phyloP scores from a whole-genome alignment of 2,113 vertebrate genomes.

The Odontophorus gujanensis region DNA sequence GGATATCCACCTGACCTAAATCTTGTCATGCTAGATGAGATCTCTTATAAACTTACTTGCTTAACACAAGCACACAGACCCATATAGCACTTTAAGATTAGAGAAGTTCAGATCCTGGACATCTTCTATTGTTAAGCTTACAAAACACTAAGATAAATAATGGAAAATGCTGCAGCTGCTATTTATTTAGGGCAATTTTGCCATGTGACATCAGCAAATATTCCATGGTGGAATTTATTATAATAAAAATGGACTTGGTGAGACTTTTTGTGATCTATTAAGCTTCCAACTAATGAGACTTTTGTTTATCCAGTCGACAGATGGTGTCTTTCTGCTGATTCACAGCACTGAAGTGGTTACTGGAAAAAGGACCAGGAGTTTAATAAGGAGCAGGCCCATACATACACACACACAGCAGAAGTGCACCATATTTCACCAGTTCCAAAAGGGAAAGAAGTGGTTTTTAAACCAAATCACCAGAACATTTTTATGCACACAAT shows the following conservation, averaged over 20 bases:
- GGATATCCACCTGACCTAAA: not conserved
- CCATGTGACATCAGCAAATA: constrained; percentile 64
- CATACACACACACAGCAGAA: not conserved
- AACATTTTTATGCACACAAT: not conserved
- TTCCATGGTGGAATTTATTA: constrained; percentile 60
- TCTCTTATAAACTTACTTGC: not conserved
- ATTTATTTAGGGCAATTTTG: constrained; percentile 51
- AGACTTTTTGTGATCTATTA: constrained; percentile 69
- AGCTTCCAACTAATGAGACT: constrained; percentile 61
- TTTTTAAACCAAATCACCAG: constrained; percentile 39
- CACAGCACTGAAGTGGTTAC: constrained; percentile 60
- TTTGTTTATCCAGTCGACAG: constrained; percentile 76
- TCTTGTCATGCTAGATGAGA: not conserved
- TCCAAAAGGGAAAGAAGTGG: not conserved
- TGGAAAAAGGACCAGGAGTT: constrained; percentile 7
- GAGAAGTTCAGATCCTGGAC: not conserved
- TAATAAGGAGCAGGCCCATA: constrained; percentile 45
- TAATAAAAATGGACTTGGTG: constrained; percentile 56
- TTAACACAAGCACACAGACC: not conserved
- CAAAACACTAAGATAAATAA: constrained; percentile 32
- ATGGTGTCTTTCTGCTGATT: constrained; percentile 75
- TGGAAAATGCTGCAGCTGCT: constrained; percentile 48
- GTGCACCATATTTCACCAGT: not conserved
- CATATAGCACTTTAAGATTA: not conserved
- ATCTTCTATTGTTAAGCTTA: constrained; percentile 38